Conservation (phyloP, 2,113 vertebrate genomes). For the Todiramphus chloris region DNA sequence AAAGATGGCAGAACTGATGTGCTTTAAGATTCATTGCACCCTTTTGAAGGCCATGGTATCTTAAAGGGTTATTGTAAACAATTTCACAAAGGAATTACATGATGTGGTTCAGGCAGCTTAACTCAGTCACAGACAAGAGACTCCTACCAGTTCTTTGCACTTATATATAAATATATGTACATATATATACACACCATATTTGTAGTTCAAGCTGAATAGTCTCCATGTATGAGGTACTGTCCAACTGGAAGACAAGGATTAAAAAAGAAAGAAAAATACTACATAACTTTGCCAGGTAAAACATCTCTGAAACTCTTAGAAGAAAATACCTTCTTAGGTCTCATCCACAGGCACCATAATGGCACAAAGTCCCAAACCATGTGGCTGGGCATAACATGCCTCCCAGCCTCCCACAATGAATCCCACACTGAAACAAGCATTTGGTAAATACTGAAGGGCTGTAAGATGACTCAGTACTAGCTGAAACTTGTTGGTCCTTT, state of each 20-base stretch:
- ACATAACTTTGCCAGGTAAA: background rate
- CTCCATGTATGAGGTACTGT: background rate
- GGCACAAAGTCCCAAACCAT: background rate
- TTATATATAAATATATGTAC: background rate
- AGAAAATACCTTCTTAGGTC: background rate
- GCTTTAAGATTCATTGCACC: background rate
- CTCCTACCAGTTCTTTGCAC: background rate
- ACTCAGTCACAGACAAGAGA: background rate
- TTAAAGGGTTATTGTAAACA: background rate
- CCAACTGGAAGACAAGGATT: background rate
- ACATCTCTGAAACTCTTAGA: background rate
- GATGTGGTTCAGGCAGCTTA: background rate
- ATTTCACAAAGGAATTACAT: background rate
- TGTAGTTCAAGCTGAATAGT: background rate
- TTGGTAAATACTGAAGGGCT: background rate
- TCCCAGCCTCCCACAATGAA: background rate
- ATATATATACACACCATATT: background rate
- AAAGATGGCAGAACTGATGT: background rate
- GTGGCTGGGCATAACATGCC: background rate
- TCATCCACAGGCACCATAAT: background rate
- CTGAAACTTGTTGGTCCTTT: background rate
- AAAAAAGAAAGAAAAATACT: background rate
- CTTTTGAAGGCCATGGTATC: background rate
- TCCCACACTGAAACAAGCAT: background rate
- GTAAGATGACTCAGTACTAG: background rate